Percentiles rank a stretch among this genome's conserved stretches.
These are phyloP conservation scores for Aythya baeri DNA, from an alignment of 2,113 vertebrate genomes.

Conservation along the genomic window DNA sequence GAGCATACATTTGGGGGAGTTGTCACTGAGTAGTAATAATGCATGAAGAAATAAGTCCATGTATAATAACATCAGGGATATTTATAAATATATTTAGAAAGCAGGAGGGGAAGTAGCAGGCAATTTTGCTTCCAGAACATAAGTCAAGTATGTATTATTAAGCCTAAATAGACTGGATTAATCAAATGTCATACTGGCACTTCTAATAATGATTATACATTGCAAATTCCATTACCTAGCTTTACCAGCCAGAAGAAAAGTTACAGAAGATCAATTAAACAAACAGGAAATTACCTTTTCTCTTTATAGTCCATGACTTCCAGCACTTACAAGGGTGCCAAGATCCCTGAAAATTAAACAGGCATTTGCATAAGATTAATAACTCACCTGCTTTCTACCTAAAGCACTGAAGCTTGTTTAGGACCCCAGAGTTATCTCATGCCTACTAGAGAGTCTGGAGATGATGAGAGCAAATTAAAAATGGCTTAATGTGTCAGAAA, in stretches of 20 bases:
- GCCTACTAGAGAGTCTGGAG: constrained; percentile 39
- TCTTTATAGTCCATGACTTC: constrained; percentile 36
- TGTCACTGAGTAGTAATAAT: background rate
- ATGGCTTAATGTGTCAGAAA: constrained; percentile 69
- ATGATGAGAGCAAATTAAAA: constrained; percentile 73
- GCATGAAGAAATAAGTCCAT: background rate
- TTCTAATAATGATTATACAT: constrained; percentile 64
- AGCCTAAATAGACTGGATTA: constrained; percentile 64
- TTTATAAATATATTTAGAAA: constrained; percentile 37
- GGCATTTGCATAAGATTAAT: constrained; percentile 57
- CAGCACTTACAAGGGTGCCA: constrained; percentile 24
- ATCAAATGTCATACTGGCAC: constrained; percentile 73
- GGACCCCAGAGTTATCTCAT: constrained; percentile 39
- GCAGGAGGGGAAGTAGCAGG: background rate
- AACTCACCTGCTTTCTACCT: background rate
- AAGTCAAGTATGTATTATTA: constrained; percentile 58
- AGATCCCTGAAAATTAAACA: constrained; percentile 46
- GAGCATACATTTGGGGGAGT: background rate
- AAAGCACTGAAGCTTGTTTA: constrained; percentile 46
- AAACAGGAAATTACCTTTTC: constrained; percentile 67
- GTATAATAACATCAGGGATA: background rate
- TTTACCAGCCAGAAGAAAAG: constrained; percentile 60
- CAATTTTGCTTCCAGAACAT: constrained; percentile 52
- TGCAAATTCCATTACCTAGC: constrained; percentile 61
- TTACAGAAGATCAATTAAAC: constrained; percentile 70